A percentile compares a stretch with the other conserved stretches of the same genome.
phyloP scores from a whole-genome alignment of 2,888 invertebrate genomes.

The Conus canariensis region DNA sequence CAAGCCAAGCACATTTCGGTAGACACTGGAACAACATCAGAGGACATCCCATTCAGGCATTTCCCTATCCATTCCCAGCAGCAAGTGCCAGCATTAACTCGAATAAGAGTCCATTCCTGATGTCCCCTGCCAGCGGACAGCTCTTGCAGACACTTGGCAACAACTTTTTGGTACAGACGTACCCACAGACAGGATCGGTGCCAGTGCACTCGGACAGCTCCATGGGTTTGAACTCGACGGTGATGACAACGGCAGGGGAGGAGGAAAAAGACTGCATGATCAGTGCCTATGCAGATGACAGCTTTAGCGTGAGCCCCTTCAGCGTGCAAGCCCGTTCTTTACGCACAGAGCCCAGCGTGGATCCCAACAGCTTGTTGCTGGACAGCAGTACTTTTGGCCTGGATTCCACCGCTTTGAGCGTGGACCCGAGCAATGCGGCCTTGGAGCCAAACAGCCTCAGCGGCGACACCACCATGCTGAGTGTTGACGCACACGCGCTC shows the following conservation, averaged over 20 bases:
- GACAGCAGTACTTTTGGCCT: not conserved
- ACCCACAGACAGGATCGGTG: not conserved
- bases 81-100: not conserved
- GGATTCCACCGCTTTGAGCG: not conserved
- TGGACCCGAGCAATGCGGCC: not conserved
- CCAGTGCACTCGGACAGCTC: not conserved
- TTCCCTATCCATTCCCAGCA: not conserved
- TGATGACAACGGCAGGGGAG: not conserved
- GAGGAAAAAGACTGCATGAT: not conserved
- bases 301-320: not conserved
- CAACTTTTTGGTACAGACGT: not conserved
- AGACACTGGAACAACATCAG: not conserved
- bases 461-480: not conserved
- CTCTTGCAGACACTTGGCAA: not conserved
- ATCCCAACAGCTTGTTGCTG: not conserved
- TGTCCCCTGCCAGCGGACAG: constrained; percentile 1
- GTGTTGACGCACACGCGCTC: not conserved
- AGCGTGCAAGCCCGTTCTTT: not conserved
- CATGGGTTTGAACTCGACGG: not conserved
- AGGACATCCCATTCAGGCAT: not conserved
- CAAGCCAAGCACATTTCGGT: no score
- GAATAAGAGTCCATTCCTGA: not conserved
- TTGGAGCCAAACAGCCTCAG: no score
- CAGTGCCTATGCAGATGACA: not conserved
- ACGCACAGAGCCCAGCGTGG: not conserved